phyloP scores from a whole-genome alignment of 2,888 invertebrate genomes.

The Biston betularia region DNA sequence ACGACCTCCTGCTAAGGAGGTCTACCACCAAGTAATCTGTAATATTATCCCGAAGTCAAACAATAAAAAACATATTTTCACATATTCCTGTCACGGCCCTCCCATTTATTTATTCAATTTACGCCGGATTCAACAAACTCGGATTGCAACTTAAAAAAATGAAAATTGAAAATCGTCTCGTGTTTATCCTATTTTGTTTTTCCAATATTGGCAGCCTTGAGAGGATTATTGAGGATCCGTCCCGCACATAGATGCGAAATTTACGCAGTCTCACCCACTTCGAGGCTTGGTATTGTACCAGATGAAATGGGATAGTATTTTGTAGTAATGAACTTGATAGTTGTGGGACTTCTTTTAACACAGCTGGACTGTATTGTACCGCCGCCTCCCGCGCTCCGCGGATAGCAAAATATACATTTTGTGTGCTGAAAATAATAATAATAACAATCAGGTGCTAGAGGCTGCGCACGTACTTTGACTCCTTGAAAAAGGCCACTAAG shows the following conservation, averaged over 20 bases:
- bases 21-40: not conserved
- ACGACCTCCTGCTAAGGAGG: too few species aligned
- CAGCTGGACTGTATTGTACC: too few species aligned
- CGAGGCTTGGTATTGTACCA: not conserved
- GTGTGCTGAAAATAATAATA: too few species aligned
- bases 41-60: not conserved
- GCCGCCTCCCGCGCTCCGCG: too few species aligned
- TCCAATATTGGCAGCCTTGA: constrained; percentile 16
- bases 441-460: too few species aligned
- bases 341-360: not conserved
- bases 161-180: constrained; percentile 24
- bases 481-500: too few species aligned
- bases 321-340: constrained; percentile 3
- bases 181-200: constrained; percentile 23
- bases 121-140: constrained; percentile 10
- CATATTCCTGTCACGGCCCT: constrained; percentile 1
- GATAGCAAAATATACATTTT: too few species aligned
- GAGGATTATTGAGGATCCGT: constrained; percentile 4
- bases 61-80: not conserved
- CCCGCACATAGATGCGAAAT: constrained; percentile 10
- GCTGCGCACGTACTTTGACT: too few species aligned
- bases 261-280: constrained; percentile 11
- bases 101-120: constrained; percentile 22
- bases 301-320: not conserved
- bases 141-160: constrained; percentile 10